Evolutionary conservation across 2,888 invertebrate species (phyloP).

Genomic region (Drosophila kambysellisi): DNA sequence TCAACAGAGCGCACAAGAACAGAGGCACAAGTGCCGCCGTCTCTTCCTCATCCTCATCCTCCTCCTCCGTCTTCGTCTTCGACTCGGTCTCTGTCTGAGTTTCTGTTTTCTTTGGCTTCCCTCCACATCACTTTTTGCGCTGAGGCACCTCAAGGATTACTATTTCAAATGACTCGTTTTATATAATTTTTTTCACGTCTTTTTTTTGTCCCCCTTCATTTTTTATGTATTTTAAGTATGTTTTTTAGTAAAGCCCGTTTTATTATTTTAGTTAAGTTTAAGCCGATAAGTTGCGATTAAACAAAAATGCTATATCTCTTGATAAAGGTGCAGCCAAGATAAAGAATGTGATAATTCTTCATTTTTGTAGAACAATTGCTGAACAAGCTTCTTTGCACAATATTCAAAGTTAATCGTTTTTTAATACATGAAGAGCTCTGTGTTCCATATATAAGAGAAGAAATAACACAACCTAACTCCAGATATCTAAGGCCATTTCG

Average conservation of each 20-base stretch:
- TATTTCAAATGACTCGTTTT: constrained; percentile 8
- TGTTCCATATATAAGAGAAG: background rate
- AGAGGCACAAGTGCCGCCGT: constrained; percentile 50
- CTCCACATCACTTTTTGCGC: constrained; percentile 9
- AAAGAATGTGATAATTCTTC: background rate
- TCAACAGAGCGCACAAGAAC: constrained; percentile 44
- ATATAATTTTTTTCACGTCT: background rate
- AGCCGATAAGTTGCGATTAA: background rate
- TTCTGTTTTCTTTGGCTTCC: constrained; percentile 20
- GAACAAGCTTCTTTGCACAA: too few species aligned
- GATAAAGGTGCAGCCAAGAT: background rate
- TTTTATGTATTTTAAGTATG: background rate
- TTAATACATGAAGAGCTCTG: background rate
- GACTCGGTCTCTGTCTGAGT: constrained; percentile 12
- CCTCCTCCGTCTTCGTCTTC: background rate
- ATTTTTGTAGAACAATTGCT: too few species aligned
- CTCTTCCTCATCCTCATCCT: background rate
- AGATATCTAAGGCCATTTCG: background rate
- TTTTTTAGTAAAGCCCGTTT: background rate
- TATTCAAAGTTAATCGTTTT: background rate
- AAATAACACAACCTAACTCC: background rate
- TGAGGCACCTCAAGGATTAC: constrained; percentile 19
- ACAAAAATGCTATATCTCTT: background rate
- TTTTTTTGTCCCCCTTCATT: background rate
- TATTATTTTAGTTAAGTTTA: background rate